Evolutionary conservation across 2,888 invertebrate genomes (phyloP).

Genomic region (Hyposoter dolosus): DNA sequence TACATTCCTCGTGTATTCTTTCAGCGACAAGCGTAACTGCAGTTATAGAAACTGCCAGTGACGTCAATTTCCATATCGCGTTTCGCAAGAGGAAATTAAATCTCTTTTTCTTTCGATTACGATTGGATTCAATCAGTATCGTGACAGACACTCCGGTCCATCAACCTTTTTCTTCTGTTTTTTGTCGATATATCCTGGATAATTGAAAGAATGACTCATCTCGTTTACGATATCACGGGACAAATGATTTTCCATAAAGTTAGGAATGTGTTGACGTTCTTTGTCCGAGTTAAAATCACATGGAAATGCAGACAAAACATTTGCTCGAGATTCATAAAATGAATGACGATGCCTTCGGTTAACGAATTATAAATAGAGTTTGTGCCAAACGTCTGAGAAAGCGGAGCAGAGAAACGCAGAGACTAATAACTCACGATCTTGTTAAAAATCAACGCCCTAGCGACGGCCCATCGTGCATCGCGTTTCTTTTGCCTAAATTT

Average conservation of each 20-base stretch:
- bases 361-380: conserved; percentile 51
- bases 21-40: conserved; percentile 30
- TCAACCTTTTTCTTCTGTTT: conserved; percentile 21
- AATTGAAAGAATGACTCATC: not conserved
- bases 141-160: conserved; percentile 34
- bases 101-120: conserved; percentile 32
- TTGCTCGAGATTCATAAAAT: conserved; percentile 10
- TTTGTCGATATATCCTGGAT: conserved; percentile 11
- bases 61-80: conserved; percentile 76
- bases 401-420: conserved; percentile 14
- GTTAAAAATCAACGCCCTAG: conserved; percentile 52
- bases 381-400: not conserved
- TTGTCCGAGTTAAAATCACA: not conserved
- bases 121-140: conserved; percentile 74
- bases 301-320: conserved; percentile 48
- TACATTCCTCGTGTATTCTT: not conserved
- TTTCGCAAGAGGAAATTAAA: conserved; percentile 68
- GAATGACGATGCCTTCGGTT: conserved; percentile 26
- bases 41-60: conserved; percentile 36
- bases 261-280: conserved; percentile 1
- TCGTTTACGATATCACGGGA: not conserved
- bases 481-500: conserved; percentile 30
- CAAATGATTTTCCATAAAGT: not conserved
- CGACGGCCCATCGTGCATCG: conserved; percentile 3
- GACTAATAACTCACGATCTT: conserved; percentile 47